phyloP scores from a whole-genome alignment of 2,888 invertebrate species.

The Melanchra persicariae region DNA sequence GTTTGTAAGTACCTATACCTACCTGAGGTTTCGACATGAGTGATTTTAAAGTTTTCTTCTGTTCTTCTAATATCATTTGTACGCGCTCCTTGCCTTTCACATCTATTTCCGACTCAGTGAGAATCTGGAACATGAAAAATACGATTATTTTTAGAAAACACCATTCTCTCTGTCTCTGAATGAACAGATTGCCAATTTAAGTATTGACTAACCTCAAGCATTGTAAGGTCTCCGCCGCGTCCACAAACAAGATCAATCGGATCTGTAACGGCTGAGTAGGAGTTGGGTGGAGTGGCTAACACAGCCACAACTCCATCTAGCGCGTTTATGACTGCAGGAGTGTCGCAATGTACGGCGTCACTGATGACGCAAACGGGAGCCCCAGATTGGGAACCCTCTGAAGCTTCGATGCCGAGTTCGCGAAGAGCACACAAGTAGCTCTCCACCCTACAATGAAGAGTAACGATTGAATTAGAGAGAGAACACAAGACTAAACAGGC shows the following conservation, averaged over 20 bases:
- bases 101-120: conserved; percentile 93
- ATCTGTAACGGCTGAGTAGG: conserved; percentile 94
- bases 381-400: conserved; percentile 79
- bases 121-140: conserved; percentile 75
- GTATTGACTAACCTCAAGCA: conserved; percentile 91
- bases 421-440: conserved; percentile 93
- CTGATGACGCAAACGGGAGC: conserved; percentile 85
- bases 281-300: conserved; percentile 94
- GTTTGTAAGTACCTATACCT: conserved; percentile 34
- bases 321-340: conserved; percentile 81
- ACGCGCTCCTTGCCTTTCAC: conserved; percentile 91
- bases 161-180: not conserved
- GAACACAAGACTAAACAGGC: not conserved
- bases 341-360: conserved; percentile 91
- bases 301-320: conserved; percentile 88
- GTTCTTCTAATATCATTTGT: conserved; percentile 93
- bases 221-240: conserved; percentile 94
- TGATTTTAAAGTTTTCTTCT: conserved; percentile 93
- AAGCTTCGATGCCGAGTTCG: conserved; percentile 92
- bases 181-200: not conserved
- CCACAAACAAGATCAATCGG: conserved; percentile 95
- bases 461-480: too few relatives aligned
- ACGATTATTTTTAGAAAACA: not conserved
- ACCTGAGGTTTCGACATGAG: conserved; percentile 95
- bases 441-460: conserved; percentile 83